phyloP scores from a whole-genome alignment of 1,140 invertebrate genomes.

The Tenebrio molitor region DNA sequence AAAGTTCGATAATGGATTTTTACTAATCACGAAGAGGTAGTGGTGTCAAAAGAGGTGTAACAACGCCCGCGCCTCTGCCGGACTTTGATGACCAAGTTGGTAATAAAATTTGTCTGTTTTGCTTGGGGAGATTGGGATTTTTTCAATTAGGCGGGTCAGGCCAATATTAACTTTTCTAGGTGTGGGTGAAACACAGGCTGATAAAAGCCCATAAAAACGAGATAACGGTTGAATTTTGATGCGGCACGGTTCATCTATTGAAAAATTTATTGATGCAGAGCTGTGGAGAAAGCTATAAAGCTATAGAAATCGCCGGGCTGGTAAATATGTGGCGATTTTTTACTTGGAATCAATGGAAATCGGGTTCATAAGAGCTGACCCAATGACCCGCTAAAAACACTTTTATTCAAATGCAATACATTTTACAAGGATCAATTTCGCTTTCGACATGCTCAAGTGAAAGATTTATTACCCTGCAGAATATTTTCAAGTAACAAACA shows the following conservation, averaged over 20 bases:
- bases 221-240: neutral
- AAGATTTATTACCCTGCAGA: too few relatives aligned
- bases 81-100: neutral
- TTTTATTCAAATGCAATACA: too few relatives aligned
- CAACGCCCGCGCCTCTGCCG: neutral
- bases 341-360: neutral
- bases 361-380: neutral
- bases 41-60: neutral
- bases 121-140: neutral
- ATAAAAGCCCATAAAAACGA: neutral
- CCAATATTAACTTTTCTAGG: neutral
- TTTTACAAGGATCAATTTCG: too few relatives aligned
- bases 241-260: neutral
- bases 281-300: slow-evolving; percentile 26
- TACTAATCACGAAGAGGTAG: neutral
- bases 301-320: slow-evolving; percentile 1
- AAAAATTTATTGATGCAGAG: neutral
- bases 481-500: too few relatives aligned
- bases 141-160: neutral
- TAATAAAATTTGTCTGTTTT: neutral
- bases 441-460: too few relatives aligned
- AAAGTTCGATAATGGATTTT: neutral
- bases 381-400: too few relatives aligned
- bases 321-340: slow-evolving; percentile 5
- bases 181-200: neutral